Evolutionary conservation across 2,113 vertebrate genomes (phyloP), one percentile per base, ranked within the genome.

Genomic region (Danionella cerebrum): DNA sequence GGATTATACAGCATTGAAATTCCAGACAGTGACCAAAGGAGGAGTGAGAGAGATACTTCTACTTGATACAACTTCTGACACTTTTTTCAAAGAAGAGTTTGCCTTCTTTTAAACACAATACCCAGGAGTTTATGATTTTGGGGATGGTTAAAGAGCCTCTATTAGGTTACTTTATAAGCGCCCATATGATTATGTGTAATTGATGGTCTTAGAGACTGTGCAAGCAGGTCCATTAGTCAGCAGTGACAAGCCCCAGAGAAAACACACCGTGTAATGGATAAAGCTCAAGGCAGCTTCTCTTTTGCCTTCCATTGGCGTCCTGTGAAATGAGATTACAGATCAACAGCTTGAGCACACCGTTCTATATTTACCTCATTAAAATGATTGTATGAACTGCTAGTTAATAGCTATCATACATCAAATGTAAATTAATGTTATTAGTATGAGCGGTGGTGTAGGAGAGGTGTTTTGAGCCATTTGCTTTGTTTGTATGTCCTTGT

Each of bases 141-240:
- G 59, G 77, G 78, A 47, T 7, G 2, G 25, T 50, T n/a, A 73
- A 42, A 66, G 69, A 35, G 76, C 72, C 73, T 78, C 72, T 74
- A 70, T 71, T 60, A 64, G 64, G 73, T 84, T 77, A 79, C 70
- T 75, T 70, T 78, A 62, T 44, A 65, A 77, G 51, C 31, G 80
- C 19, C 58, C 38, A 44, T 76, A 76, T 73, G 52, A 72, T 70
- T 67, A 76, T 75, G 79, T 60, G 78, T 78, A 77, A 74, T 78
- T 79, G 69, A 78, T 78, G 57, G 67, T 69, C 69, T 41, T 44
- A 74, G 58, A 36, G 68, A 14, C 76, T 65, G 36, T 7, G 64
- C 76, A 69, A 75, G 60, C 29, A 0, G 9, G 16, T 41, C 14
- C 68, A 75, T 86, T 82, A 75, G 67, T 86, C 81, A 82, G 11